Evolutionary conservation across 2,113 vertebrate genomes (phyloP).

Genomic region (Montifringilla adamsi): DNA sequence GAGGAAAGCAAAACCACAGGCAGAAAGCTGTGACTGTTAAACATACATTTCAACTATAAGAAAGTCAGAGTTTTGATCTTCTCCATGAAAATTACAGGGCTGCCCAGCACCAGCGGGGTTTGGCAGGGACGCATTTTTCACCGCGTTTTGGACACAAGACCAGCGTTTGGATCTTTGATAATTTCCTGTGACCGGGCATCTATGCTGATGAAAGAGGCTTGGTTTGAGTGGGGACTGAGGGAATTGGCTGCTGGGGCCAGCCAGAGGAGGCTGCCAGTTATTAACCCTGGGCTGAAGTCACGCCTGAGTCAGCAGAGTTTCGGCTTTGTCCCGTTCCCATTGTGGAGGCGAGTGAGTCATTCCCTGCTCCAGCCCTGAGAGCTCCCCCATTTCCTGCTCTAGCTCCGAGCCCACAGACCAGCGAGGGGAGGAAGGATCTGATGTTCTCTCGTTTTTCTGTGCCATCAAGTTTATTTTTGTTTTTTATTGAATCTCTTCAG

Average conservation of each 20-base stretch:
- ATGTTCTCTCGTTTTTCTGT: not conserved
- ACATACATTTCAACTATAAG: not conserved
- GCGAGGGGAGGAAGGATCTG: not conserved
- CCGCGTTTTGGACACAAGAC: not conserved
- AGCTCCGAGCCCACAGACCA: not conserved
- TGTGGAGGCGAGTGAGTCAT: constrained; percentile 50
- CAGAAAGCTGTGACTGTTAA: not conserved
- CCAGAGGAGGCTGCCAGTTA: not conserved
- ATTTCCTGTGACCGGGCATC: not conserved
- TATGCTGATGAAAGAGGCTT: not conserved
- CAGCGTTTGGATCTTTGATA: not conserved
- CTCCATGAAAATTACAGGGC: not conserved
- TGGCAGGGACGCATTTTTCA: not conserved
- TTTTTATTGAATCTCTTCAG: not conserved
- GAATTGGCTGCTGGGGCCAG: not conserved
- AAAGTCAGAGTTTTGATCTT: not conserved
- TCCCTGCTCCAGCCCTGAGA: not conserved
- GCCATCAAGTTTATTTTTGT: constrained; percentile 16
- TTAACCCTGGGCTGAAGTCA: constrained; percentile 22
- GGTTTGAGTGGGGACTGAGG: not conserved
- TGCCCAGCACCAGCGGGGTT: not conserved
- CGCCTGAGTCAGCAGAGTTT: constrained; percentile 68
- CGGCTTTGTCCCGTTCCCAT: constrained; percentile 49
- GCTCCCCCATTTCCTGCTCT: not conserved
- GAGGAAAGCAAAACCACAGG: not conserved